Base-by-base conservation (phyloP, 2,888 invertebrate species). In the Boloria selene region DNA sequence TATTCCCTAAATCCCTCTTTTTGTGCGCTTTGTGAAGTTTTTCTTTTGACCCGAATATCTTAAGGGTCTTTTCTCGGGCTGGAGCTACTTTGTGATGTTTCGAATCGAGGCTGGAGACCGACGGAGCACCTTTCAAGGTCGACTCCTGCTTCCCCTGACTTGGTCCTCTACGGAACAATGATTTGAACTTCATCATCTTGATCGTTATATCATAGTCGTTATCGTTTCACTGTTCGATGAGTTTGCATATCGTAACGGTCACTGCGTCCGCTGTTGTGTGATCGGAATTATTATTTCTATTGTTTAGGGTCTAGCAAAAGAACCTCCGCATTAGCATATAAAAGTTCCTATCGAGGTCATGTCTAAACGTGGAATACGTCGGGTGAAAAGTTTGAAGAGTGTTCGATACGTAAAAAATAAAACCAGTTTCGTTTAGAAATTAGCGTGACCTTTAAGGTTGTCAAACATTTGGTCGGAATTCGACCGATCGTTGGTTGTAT, bases 121-220 rank as follows among this genome's bases (percentile, higher is more conserved):
- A 95, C 7, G 95, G 94, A 47, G 95, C 94, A 72, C 94, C 93
- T 73, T 94, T 94, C 54, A 94, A 77, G 75, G 93, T 84, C 65
- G 85, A 77, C 83, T 93, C 86, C 84, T 92, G 90, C 79, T 93
- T 92, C 77, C 91, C 90, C 78, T 90, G 93, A 81, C 93, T 93
- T 85, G 95, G 96, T 82, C 96, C 96, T 95, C 97, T 96, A 93
- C 97, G 97, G 93, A 97, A 97, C 88, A 97, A 95, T 83, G 97
- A 96, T 94, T 97, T 97, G 92, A 97, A 95, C 94, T 97, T 97
- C 95, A 97, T 97, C 96, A 96, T 97, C 93, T 94, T 95, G 91
- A 82, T 80, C 80, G 75, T 77, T 80, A 79, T 76, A 74, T 73
- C 81, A 80, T 80, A 75, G 74, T 88, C 83, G 85, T 85, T 84